Evolutionary conservation across 2,113 vertebrate species (phyloP).

Genomic region (Etia nguti): DNA sequence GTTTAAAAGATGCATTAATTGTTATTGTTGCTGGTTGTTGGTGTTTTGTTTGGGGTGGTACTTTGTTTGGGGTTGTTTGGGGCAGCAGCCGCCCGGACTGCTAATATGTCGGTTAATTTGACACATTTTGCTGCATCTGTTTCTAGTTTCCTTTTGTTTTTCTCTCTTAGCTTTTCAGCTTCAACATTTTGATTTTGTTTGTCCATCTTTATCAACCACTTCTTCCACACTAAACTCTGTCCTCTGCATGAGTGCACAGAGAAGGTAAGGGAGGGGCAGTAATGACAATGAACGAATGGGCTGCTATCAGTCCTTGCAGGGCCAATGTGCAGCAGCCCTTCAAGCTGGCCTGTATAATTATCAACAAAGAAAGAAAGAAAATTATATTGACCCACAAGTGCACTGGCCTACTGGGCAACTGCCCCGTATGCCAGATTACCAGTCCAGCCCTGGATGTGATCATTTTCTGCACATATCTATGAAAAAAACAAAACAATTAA

Average conservation of each 20-base stretch:
- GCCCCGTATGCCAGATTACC: too few species aligned
- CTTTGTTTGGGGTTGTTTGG: too few species aligned
- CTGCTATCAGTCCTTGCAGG: not conserved
- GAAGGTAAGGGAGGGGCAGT: not conserved
- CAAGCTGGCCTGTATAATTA: not conserved
- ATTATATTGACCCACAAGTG: not conserved
- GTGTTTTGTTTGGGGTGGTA: not conserved
- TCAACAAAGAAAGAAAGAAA: not conserved
- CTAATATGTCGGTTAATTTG: not conserved
- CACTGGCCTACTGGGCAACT: too few species aligned
- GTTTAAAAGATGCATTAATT: not conserved
- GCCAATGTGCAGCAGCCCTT: not conserved
- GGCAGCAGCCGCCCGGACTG: not conserved
- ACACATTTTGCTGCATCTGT: not conserved
- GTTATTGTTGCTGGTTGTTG: not conserved
- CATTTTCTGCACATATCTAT: not conserved
- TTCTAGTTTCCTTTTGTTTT: not conserved
- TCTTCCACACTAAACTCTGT: not conserved
- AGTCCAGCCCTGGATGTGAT: not conserved
- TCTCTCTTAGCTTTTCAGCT: not conserved
- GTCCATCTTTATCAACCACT: not conserved
- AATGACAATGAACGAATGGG: not conserved
- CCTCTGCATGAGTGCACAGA: not conserved
- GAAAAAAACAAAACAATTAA: not conserved
- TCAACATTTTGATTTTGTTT: not conserved